phyloP scores from a whole-genome alignment of 2,113 vertebrate species.

The Oceanites oceanicus region DNA sequence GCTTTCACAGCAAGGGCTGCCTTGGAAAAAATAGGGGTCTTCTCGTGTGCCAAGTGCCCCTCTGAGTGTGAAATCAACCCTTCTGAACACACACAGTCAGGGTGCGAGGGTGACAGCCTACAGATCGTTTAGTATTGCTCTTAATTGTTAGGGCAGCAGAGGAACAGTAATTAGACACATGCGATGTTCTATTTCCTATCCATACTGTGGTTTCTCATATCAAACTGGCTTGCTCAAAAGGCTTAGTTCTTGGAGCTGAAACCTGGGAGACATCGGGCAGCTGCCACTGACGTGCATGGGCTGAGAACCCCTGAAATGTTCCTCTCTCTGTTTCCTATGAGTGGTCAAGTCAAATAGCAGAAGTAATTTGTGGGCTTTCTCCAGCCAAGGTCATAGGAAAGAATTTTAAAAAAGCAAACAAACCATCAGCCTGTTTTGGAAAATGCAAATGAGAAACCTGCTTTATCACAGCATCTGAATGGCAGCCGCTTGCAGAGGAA shows the following conservation, averaged over 20 bases:
- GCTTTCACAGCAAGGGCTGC: neutral
- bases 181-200: constrained; percentile 25
- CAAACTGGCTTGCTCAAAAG: constrained; percentile 3
- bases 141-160: constrained; percentile 51
- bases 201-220: neutral
- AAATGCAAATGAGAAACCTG: constrained; percentile 37
- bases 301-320: constrained; percentile 1
- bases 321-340: neutral
- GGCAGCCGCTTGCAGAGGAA: neutral
- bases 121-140: neutral
- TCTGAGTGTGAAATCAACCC: neutral
- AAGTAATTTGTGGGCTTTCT: neutral
- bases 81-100: neutral
- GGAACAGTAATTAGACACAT: constrained; percentile 38
- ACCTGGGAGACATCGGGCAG: neutral
- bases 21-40: neutral
- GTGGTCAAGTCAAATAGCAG: neutral
- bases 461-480: neutral
- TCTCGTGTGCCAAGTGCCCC: neutral
- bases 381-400: constrained; percentile 51
- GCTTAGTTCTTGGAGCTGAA: constrained; percentile 46
- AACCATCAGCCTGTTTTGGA: constrained; percentile 8
- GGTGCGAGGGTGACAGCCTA: neutral
- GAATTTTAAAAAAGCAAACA: neutral
- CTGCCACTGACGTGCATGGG: neutral